A percentile compares a stretch with the other conserved stretches of the same genome.
These are phyloP conservation scores for Drosophila trichaetosa DNA, from an alignment of 2,888 invertebrate genomes.

Conservation along the genomic window DNA sequence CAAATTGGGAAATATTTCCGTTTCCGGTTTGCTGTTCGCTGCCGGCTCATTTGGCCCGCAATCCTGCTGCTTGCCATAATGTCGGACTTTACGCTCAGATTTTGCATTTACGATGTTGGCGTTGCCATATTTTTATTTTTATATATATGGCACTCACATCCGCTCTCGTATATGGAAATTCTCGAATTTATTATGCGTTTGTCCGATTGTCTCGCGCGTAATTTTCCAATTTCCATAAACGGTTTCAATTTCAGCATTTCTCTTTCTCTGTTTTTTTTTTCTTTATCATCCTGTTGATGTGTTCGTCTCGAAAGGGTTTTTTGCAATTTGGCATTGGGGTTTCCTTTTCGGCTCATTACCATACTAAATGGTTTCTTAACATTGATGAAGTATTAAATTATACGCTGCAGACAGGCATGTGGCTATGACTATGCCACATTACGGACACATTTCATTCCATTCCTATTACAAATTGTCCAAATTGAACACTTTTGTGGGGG, in stretches of 20 bases:
- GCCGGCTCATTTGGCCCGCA: constrained; percentile 63
- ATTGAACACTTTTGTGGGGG: neutral
- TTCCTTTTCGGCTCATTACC: constrained; percentile 58
- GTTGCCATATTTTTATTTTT: constrained; percentile 38
- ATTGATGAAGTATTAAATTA: constrained; percentile 76
- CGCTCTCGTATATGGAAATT: constrained; percentile 34
- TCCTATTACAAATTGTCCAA: constrained; percentile 16
- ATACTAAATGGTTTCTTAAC: constrained; percentile 72
- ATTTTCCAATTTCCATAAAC: constrained; percentile 75
- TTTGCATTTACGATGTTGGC: constrained; percentile 52
- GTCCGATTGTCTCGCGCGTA: constrained; percentile 67
- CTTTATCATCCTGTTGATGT: constrained; percentile 45
- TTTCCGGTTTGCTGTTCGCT: constrained; percentile 61
- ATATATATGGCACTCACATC: constrained; percentile 3
- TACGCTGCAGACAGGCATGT: constrained; percentile 50
- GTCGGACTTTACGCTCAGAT: constrained; percentile 51
- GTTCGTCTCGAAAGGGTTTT: constrained; percentile 56
- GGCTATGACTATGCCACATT: constrained; percentile 54
- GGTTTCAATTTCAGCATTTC: constrained; percentile 59
- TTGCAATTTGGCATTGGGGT: constrained; percentile 22
- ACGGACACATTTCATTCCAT: constrained; percentile 60
- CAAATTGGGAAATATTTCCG: constrained; percentile 73
- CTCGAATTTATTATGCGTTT: constrained; percentile 41
- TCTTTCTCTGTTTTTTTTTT: constrained; percentile 9
- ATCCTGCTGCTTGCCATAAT: constrained; percentile 51